Base-by-base conservation (phyloP, 1,140 invertebrate genomes). In the Drosophila orosa region DNA sequence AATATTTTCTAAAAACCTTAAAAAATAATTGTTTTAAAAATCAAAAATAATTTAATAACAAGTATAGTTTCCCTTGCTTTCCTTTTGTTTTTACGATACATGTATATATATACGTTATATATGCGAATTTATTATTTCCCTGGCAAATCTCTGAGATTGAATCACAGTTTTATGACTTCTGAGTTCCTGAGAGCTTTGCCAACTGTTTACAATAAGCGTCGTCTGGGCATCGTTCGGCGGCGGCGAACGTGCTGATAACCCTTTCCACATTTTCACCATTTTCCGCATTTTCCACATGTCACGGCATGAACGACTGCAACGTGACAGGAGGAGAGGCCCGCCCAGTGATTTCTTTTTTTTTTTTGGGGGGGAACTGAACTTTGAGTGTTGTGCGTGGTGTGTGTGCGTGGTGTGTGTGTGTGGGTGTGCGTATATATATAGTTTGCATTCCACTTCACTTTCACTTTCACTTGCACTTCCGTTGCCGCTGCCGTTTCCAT, bases 371-470 rank as follows among this genome's bases (percentile, higher is more conserved):
- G n/a, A 31, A 13, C 29, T 9, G 17, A 52, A 12, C 29, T 57
- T 56, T 10, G 6, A 15, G 24, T 35, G 31, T 58, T 24, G 33
- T 42, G 40, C 22, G 69, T 55, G 47, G 68, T n/a, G 47, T 62
- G 52, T 44, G 40, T 33, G 33, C 39, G 37, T 35, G n/a, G n/a
- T 59, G 22, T 29, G 40, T 47, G 42, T 35, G 40, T 33, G 47
- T 40, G 65, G 40, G 57, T 47, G 55, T 50, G 68, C 29, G 45
- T 52, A 45, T 24, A 45, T 45, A 50, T 47, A 62, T 65, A 27
- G 67, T 71, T 65, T 85, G 81, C 67, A 77, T 78, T 71, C 25
- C 50, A 59, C 56, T 66, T 74, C 59, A 73, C 59, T 80, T 80
- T 77, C 65, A 68, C 75, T 63, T 80, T 68, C 27, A 58, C 61